These are phyloP conservation scores for Quadroppia sp. DNA, from an alignment of 2,888 invertebrate species.

Conservation along the genomic window DNA sequence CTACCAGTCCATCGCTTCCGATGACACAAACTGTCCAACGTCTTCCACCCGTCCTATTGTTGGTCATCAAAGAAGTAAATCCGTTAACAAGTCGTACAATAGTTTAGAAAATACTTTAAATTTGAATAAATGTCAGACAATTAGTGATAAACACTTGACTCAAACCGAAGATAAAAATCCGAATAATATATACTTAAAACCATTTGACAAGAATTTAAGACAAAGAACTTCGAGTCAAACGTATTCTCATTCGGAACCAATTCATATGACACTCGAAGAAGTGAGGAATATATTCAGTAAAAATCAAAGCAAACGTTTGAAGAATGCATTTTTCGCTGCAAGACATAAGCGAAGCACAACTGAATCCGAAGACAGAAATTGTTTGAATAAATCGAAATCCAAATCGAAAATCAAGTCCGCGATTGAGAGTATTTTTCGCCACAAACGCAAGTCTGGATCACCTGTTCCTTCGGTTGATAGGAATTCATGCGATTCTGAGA, in stretches of 20 bases:
- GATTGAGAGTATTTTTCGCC: constrained; percentile 30
- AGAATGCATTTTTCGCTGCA: neutral
- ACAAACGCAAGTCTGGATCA: constrained; percentile 14
- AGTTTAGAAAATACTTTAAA: neutral
- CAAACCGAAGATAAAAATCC: neutral
- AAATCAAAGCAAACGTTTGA: constrained; percentile 24
- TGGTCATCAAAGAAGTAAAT: constrained; percentile 2
- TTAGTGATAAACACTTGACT: constrained; percentile 27
- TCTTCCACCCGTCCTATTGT: constrained; percentile 9
- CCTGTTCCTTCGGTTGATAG: neutral
- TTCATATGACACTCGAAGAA: constrained; percentile 68
- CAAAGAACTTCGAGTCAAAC: neutral
- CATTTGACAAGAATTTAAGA: neutral
- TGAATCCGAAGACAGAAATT: neutral
- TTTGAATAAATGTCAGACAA: constrained; percentile 10
- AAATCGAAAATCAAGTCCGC: constrained; percentile 35
- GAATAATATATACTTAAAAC: neutral
- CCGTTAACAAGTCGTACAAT: constrained; percentile 16
- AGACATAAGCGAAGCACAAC: neutral
- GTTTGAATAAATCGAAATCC: neutral
- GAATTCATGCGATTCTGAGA: neutral
- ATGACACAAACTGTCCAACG: neutral
- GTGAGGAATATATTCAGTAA: constrained; percentile 44
- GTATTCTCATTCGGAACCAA: constrained; percentile 61
- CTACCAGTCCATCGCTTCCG: constrained; percentile 15